Evolutionary conservation across 2,888 invertebrate genomes (phyloP).

Genomic region (Galerucella nymphaeae): DNA sequence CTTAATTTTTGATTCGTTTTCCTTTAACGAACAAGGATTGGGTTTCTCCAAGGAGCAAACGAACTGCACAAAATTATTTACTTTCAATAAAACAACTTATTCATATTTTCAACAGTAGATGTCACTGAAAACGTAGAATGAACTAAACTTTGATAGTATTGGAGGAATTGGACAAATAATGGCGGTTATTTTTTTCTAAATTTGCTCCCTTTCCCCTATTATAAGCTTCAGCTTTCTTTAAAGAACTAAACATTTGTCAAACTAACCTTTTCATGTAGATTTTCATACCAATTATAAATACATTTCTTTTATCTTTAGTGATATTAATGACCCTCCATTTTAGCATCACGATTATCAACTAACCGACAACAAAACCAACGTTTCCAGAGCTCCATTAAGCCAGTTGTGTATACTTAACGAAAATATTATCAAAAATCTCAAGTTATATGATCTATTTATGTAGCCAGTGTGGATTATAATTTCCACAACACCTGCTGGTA

Average conservation of each 20-base stretch:
- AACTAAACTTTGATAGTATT: too few relatives aligned
- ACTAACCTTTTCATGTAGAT: too few relatives aligned
- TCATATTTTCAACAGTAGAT: too few relatives aligned
- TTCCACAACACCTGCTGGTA: conserved; percentile 42
- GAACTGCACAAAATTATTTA: neutral
- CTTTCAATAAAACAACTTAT: neutral
- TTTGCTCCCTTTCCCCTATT: too few relatives aligned
- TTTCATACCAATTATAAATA: neutral
- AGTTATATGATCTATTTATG: conserved; percentile 41
- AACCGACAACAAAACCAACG: neutral
- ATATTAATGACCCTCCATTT: neutral
- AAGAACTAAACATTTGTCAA: too few relatives aligned
- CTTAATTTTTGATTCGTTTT: conserved; percentile 44
- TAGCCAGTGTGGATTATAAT: conserved; percentile 37
- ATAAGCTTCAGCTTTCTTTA: too few relatives aligned
- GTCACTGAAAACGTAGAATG: too few relatives aligned
- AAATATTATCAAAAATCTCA: conserved; percentile 37
- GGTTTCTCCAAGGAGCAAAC: conserved; percentile 16
- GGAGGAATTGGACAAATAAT: too few relatives aligned
- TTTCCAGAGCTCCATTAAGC: conserved; percentile 8
- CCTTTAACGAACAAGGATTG: conserved; percentile 34
- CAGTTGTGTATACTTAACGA: conserved; percentile 36
- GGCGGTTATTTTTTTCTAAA: too few relatives aligned
- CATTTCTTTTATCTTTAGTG: neutral
- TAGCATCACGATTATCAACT: neutral